Evolutionary conservation across 2,113 vertebrate genomes (phyloP), one percentile per base, ranked within the genome.

Genomic region (Synodontis membranacea): DNA sequence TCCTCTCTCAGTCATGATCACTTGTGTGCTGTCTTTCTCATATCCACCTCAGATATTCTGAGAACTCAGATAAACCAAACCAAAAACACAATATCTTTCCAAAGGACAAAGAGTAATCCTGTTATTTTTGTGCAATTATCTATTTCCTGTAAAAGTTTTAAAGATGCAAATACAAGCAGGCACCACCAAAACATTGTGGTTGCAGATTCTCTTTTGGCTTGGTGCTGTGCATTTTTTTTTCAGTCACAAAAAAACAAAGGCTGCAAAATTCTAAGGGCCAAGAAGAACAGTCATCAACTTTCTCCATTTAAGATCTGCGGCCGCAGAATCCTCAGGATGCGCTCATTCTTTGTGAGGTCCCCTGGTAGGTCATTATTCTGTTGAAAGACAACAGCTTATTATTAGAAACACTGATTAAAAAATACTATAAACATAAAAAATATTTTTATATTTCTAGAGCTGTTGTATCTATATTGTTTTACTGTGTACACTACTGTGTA

Each of bases 351-450:
- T 52, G 98, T 97, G 23, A 99, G 94, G 90, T 98, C 96, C 89
- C 94, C 95, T 8, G 97, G 97, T 80, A 97, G 92, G 88, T 98
- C 95, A 39, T 97, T 97, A 90, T 96, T 96, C 98, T 99, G 94
- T 86, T 93, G 93, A n/a, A 89, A 87, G 44, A 84, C n/a, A n/a
- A n/a, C 11, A 89, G 84, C 62, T 50, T 70, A n/a, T 12, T 58
- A 14, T 81, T 52, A 86, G 37, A 42, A 28, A 44, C 48, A 79
- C 3, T 37, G 28, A 56, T 39, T n/a, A n/a, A 10, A 72, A 5
- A 72, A 31, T n/a, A 31, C 12, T 11, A 25, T n/a, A 25, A 60
- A 8, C 2, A 44, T 10, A 64, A n/a, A 17, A 70, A 12, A 11
- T 28, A 42, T 37, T 39, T 34, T 21, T 6, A 34, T 5, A 17